Conservation (phyloP, 2,888 invertebrate species). For the Acanthopleura granulata region DNA sequence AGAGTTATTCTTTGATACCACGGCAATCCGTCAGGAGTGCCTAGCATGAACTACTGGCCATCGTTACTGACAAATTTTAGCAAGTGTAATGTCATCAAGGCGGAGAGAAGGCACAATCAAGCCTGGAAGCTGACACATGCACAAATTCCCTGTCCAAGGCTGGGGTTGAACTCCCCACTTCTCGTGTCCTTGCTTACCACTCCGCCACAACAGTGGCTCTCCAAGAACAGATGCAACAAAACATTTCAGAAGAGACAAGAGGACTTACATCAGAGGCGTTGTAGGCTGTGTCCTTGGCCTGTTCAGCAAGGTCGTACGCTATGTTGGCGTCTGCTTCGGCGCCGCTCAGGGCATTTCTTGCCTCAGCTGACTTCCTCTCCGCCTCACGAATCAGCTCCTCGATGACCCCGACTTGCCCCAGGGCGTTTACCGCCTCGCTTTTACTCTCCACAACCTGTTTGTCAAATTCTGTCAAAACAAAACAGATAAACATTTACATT, state of each 20-base stretch:
- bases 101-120: no score
- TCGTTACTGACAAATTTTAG: no score
- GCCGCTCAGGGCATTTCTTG: constrained; percentile 79
- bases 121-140: no score
- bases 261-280: constrained; percentile 79
- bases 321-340: constrained; percentile 84
- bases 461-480: constrained; percentile 79
- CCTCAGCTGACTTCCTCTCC: constrained; percentile 78
- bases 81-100: no score
- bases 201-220: no score
- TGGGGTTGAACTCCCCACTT: no score
- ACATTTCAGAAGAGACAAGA: neutral
- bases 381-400: constrained; percentile 80
- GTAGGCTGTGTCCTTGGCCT: constrained; percentile 84
- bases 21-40: no score
- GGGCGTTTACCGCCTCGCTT: constrained; percentile 82
- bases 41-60: no score
- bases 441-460: constrained; percentile 89
- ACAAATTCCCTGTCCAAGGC: no score
- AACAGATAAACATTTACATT: no score
- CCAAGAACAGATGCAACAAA: neutral
- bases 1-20: no score
- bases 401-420: constrained; percentile 82
- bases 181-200: no score
- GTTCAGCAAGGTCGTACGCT: constrained; percentile 80